A percentile compares a stretch with the other conserved stretches of the same genome.
Conservation (phyloP, 1,140 invertebrate genomes). For the Coelopa frigida region DNA sequence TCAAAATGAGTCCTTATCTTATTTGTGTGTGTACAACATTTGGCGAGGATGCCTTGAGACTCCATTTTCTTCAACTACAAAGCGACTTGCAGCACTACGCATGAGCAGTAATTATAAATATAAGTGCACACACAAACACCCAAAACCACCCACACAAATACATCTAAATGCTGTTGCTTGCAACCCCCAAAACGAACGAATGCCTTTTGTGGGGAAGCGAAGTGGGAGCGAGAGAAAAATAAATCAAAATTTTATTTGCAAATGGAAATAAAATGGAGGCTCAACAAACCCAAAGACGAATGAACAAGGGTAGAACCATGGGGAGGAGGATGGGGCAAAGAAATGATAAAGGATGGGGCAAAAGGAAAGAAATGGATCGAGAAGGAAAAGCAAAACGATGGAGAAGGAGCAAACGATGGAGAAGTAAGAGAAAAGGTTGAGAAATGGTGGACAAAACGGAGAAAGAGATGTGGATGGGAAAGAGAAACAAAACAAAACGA, state of each 20-base stretch:
- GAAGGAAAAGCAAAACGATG: no score
- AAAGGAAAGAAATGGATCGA: no score
- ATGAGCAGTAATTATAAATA: constrained; percentile 14
- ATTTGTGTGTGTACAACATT: constrained; percentile 8
- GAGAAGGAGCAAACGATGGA: no score
- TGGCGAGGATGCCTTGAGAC: constrained; percentile 3
- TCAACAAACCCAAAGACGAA: no score
- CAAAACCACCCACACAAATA: no score
- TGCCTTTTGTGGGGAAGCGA: no score
- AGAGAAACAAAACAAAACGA: constrained; percentile 4
- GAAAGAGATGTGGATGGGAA: neutral
- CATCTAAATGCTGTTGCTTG: constrained; percentile 4
- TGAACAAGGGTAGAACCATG: no score
- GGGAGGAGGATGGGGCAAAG: no score
- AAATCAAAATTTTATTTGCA: constrained; percentile 12
- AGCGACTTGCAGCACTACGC: constrained; percentile 7
- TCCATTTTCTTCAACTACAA: neutral
- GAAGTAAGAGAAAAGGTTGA: neutral
- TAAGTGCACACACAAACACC: no score
- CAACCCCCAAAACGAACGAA: no score
- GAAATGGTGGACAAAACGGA: neutral
- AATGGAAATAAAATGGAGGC: no score
- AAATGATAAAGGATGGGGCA: no score
- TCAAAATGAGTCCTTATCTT: neutral
- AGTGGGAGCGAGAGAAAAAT: constrained; percentile 3